These are phyloP conservation scores for Ectobius pallidus DNA, from an alignment of 2,888 invertebrate species.

Conservation along the genomic window DNA sequence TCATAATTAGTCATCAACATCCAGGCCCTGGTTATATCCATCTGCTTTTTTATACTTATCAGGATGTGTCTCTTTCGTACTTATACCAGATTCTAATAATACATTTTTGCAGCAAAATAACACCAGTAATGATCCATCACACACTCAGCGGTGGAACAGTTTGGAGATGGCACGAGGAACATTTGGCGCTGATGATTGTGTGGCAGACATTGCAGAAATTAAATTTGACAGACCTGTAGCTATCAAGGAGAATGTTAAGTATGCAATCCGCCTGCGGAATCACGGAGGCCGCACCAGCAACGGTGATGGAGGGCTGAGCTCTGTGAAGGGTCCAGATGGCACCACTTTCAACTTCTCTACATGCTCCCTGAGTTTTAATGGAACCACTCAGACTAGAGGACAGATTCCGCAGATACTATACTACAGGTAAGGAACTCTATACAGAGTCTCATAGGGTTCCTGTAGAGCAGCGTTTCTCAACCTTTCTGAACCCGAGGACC, in stretches of 20 bases:
- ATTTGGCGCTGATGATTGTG: conserved; percentile 81
- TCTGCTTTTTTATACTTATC: too few species aligned
- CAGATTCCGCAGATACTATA: conserved; percentile 94
- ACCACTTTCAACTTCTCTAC: conserved; percentile 89
- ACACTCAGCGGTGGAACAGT: conserved; percentile 86
- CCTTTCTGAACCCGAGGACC: too few species aligned
- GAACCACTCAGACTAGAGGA: conserved; percentile 93
- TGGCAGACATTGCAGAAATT: conserved; percentile 83
- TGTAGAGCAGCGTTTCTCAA: too few species aligned
- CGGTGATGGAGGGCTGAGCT: conserved; percentile 89
- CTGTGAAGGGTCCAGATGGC: conserved; percentile 91
- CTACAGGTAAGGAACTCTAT: conserved; percentile 68
- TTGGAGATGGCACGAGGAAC: conserved; percentile 83
- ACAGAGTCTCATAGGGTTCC: too few species aligned
- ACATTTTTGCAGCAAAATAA: conserved; percentile 47
- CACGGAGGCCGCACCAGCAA: conserved; percentile 92
- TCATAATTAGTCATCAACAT: too few species aligned
- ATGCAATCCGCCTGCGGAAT: conserved; percentile 86
- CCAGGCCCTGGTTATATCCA: too few species aligned
- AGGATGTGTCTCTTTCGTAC: too few species aligned
- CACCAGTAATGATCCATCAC: conserved; percentile 62
- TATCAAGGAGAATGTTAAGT: conserved; percentile 88
- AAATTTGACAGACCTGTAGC: conserved; percentile 89
- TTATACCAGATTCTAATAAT: too few species aligned
- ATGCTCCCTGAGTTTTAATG: conserved; percentile 93